Evolutionary conservation across 2,797 vertebrate species (phyloP), one percentile per base, ranked within the genome.

Genomic region (Mallotus villosus): DNA sequence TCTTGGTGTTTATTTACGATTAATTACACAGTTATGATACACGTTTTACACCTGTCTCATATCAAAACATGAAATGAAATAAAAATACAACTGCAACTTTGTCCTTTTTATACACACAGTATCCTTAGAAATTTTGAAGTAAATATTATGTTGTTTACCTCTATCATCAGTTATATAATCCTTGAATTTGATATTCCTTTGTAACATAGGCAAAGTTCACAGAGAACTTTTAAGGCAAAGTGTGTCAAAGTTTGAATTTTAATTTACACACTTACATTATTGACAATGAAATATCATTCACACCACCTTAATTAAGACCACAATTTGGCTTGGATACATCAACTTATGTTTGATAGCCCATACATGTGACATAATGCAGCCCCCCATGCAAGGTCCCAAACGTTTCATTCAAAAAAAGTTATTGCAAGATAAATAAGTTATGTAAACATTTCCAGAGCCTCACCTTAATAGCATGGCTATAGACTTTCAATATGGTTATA

Each of bases 351-450:
- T 74, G 55, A 65, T 41, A 59, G 53, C 24, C 58, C 65, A 67
- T 63, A 72, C 62, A 74, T 61, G 70, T 72, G 65, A 77, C 80
- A 76, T 66, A 75, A 49, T 82, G 74, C 74, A 68, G 67, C 75
- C 27, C 49, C 49, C 71, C 77, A 70, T 74, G 82, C 78, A 75
- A 61, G 81, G 77, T 79, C 77, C 81, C 68, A 78, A 67, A 61
- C 73, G 72, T 61, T 71, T 82, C 76, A 70, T 82, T 77, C 66
- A 76, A 73, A 71, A 78, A 59, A 78, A 8, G 37, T 84, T 84
- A 84, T 73, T 89, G 85, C 84, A 83, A 73, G 85, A 83, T 82
- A 88, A 87, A 88, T 87, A 89, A 86, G 72, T 82, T 84, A 86
- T 83, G 84, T 86, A 84, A 87, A 90, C 86, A 84, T 58, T 55